Conservation (phyloP, 2,888 invertebrate genomes). For the Neuroscelio doddi region DNA sequence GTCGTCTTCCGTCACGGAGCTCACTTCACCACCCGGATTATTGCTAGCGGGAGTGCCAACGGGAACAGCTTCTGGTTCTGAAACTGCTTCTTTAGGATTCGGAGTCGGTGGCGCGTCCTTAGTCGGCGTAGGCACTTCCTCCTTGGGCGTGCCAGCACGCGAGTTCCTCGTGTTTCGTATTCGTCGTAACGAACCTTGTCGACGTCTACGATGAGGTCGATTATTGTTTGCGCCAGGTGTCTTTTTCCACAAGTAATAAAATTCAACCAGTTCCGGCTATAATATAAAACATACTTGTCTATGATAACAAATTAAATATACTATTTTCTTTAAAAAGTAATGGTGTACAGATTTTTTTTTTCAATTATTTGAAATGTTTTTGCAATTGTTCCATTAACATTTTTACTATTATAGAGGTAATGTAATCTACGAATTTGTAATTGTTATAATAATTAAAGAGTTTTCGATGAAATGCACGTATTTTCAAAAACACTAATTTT, state of each 20-base stretch:
- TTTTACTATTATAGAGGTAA: too few relatives aligned
- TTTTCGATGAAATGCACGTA: too few relatives aligned
- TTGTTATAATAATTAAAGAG: too few relatives aligned
- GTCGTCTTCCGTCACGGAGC: constrained; percentile 89
- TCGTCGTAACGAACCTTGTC: constrained; percentile 89
- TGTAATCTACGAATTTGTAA: too few relatives aligned
- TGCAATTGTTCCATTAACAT: too few relatives aligned
- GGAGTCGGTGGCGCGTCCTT: constrained; percentile 52
- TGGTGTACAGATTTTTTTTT: too few relatives aligned
- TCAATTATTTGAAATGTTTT: too few relatives aligned
- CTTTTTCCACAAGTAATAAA: constrained; percentile 99
- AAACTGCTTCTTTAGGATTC: constrained; percentile 63
- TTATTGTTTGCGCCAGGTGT: constrained; percentile 98
- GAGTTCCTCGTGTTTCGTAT: constrained; percentile 92
- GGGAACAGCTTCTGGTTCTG: constrained; percentile 69
- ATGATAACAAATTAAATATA: too few relatives aligned
- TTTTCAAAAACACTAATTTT: too few relatives aligned
- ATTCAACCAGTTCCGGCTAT: constrained; percentile 95
- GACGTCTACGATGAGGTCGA: constrained; percentile 91
- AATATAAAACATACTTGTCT: too few relatives aligned
- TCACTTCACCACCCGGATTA: constrained; percentile 75
- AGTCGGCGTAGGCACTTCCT: constrained; percentile 78
- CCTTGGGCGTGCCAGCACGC: constrained; percentile 84
- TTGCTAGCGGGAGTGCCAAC: constrained; percentile 62
- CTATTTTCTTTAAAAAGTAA: too few relatives aligned